Percentiles rank a stretch among this genome's conserved stretches.
These are phyloP conservation scores for Drosophila kanapiae DNA, from an alignment of 1,140 invertebrate species.

Conservation along the genomic window DNA sequence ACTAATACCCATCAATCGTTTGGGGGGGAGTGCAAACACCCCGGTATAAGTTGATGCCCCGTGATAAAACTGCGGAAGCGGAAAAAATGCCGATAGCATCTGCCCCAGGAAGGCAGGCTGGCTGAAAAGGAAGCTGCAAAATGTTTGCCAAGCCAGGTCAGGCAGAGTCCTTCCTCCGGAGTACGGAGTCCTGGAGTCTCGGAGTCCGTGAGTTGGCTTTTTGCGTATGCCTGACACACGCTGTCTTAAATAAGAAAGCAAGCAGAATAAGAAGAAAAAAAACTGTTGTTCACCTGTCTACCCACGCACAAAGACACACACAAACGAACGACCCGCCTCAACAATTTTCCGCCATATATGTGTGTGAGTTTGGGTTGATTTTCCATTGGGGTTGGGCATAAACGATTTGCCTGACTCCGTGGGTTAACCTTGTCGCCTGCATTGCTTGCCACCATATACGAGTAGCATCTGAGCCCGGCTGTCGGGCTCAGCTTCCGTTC, in stretches of 20 bases:
- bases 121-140: constrained; percentile 44
- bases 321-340: constrained; percentile 47
- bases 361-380: not conserved
- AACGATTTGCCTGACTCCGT: constrained; percentile 57
- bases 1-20: not conserved
- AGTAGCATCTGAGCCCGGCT: constrained; percentile 26
- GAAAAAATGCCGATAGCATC: constrained; percentile 79
- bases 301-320: constrained; percentile 26
- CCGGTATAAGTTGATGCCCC: constrained; percentile 56
- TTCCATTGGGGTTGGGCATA: constrained; percentile 26
- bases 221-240: constrained; percentile 71
- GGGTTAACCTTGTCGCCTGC: constrained; percentile 72
- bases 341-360: constrained; percentile 42
- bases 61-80: constrained; percentile 81
- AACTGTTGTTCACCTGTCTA: constrained; percentile 76
- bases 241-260: constrained; percentile 56
- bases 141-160: constrained; percentile 36
- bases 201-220: constrained; percentile 32
- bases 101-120: constrained; percentile 11
- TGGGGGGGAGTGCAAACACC: not conserved
- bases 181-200: not conserved
- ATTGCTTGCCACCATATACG: constrained; percentile 24
- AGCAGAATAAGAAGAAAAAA: constrained; percentile 9
- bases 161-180: constrained; percentile 10
- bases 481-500: constrained; percentile 50